Evolutionary conservation across 2,797 vertebrate species (phyloP), one percentile per base, ranked within the genome.

Genomic region (Tokudaia tokunoshimensis): DNA sequence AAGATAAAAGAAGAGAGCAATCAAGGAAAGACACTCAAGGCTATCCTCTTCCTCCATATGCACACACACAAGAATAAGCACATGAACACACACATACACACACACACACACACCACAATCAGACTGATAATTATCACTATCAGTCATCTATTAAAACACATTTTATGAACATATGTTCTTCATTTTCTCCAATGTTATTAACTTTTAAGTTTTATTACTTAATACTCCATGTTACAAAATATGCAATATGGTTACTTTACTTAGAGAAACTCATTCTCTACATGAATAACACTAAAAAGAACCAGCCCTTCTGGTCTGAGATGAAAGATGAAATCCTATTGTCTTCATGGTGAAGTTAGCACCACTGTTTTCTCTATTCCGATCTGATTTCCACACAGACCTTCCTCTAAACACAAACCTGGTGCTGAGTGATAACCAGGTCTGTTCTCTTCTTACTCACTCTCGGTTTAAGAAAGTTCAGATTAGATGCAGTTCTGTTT

Each of bases 141-240:
- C 34, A 47, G 37, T 17, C 61, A 81, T 24, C 8, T 9, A 86
- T 55, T 24, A 29, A 80, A 92, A 92, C 13, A 82, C 5, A 85
- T 63, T 94, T 94, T 88, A 93, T 82, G 85, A 94, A 79, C 26
- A 92, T 70, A 90, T 41, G 84, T 83, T 88, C 57, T 93, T 47
- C 34, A 86, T 76, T 95, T 97, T 94, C 37, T 74, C 20, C 7
- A 91, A 50, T 52, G 34, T 91, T 80, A 94, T 41, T 95, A 44
- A 89, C 79, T 92, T 95, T n/a, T 91, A 96, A 85, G 63, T 88
- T 75, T 87, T 55, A 92, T 75, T 75, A 86, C 24, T 89, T 70
- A 91, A 65, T 9, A 47, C 22, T 37, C 31, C 24, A 20, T 34
- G 31, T 89, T 92, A 89, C 14, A 88, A 93, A 94, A 82, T 87